Evolutionary conservation across 1,140 invertebrate genomes (phyloP).

Genomic region (Vanessa atalanta): DNA sequence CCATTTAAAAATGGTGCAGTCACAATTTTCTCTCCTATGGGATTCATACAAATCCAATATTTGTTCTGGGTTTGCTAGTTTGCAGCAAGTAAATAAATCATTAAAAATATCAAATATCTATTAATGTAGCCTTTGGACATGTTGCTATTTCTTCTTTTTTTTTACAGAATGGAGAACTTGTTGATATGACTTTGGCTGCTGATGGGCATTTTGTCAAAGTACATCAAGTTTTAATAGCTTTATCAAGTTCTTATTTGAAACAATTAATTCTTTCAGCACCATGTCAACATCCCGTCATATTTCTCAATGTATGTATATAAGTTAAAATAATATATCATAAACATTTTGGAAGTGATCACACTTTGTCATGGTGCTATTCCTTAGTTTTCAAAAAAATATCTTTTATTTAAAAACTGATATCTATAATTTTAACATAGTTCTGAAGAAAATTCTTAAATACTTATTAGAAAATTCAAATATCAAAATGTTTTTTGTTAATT

Average conservation of each 20-base stretch:
- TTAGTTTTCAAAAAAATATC: no score
- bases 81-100: conserved; percentile 61
- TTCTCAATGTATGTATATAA: conserved; percentile 76
- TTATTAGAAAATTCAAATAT: no score
- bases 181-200: conserved; percentile 90
- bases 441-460: no score
- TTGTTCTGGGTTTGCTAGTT: conserved; percentile 61
- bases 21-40: conserved; percentile 65
- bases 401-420: no score
- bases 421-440: no score
- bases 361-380: no score
- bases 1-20: conserved; percentile 54
- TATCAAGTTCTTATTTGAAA: conserved; percentile 89
- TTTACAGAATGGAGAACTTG: conserved; percentile 86
- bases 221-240: conserved; percentile 88
- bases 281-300: conserved; percentile 90
- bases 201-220: conserved; percentile 88
- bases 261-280: conserved; percentile 88
- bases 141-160: conserved; percentile 3
- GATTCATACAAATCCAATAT: conserved; percentile 65
- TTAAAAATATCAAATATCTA: neutral
- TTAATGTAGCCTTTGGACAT: conserved; percentile 16
- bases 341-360: no score
- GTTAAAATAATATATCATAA: no score
- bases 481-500: no score